Base-by-base conservation (phyloP, 2,888 invertebrate genomes). In the Acheta domesticus region DNA sequence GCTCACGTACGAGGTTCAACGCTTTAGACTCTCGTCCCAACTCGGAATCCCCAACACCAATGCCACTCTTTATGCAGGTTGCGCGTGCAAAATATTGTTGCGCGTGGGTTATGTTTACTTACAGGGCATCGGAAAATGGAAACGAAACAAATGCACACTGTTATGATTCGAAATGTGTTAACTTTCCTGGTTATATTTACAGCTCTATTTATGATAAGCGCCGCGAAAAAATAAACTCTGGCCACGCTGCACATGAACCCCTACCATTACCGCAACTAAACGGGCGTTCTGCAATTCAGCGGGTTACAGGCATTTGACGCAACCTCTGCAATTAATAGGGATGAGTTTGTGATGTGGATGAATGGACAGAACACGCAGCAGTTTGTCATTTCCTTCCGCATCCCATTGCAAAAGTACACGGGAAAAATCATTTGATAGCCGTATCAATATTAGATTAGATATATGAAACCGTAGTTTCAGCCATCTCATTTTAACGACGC, bases 361-460 rank as follows among this genome's bases (percentile, higher is more conserved):
- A 62, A 62, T 62, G 62, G 62, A 62, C 62, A 62, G 62, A 19
- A 62, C 16, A 19, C 62, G n/a, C 62, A 62, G 14, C 8, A 62
- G 62, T 62, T 62, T 62, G 62, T 62, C 62, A 62, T 62, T 62
- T n/a, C n/a, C 62, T 62, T 14, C 16, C n/a, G 62, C 62, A 14
- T 14, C n/a, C n/a, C 62, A n/a, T 14, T 62, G 62, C 16, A 12
- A 62, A 62, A 62, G 62, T 19, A 62, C n/a, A 62, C 16, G 14
- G 16, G 14, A 62, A 62, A 62, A 62, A n/a, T 62, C 62, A 62
- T 62, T 62, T 62, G 62, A 62, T 62, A n/a, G 14, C 16, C 16
- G 62, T 62, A 62, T 62, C 62, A n/a, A 62, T 62, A 62, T 62
- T 14, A 62, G n/a, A 62, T 36, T 62, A 62, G 62, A 62, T 62